Percentiles rank a stretch among this genome's conserved stretches.
phyloP scores from a whole-genome alignment of 2,797 vertebrate species.

The Antennarius maculatus region DNA sequence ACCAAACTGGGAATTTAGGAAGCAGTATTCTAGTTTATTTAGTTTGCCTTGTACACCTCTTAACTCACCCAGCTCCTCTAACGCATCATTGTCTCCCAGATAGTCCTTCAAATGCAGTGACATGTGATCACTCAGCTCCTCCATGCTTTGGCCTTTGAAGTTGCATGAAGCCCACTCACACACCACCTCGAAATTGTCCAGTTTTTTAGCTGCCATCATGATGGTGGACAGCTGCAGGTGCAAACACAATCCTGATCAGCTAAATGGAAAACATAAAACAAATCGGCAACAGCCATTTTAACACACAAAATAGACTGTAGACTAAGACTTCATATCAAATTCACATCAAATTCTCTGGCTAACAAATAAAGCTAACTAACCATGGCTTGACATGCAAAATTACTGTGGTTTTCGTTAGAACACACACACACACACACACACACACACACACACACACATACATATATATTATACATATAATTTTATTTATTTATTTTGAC shows the following conservation, averaged over 20 bases:
- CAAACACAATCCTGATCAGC: not conserved
- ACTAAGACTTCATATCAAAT: no score
- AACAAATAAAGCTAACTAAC: not conserved
- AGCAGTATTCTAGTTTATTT: not conserved
- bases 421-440: no score
- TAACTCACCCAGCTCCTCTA: slow-evolving; percentile 83
- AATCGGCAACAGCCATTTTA: no score
- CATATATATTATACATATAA: not conserved
- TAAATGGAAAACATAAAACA: not conserved
- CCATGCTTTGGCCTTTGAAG: slow-evolving; percentile 74
- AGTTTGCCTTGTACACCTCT: not conserved
- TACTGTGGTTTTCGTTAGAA: no score
- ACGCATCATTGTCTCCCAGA: slow-evolving; percentile 78
- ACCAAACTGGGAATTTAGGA: no score
- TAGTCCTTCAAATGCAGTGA: slow-evolving; percentile 74
- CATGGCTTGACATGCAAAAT: no score
- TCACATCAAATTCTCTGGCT: not conserved
- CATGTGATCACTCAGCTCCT: slow-evolving; percentile 81
- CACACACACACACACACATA: not conserved
- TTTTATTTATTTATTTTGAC: not conserved
- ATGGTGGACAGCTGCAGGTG: not conserved
- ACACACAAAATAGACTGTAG: no score
- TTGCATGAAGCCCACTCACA: slow-evolving; percentile 78
- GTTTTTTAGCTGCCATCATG: slow-evolving; percentile 77
- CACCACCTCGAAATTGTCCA: slow-evolving; percentile 64